Evolutionary conservation across 2,888 invertebrate genomes (phyloP), one percentile per base, ranked within the genome.

Genomic region (Scaptomyza tumidula): DNA sequence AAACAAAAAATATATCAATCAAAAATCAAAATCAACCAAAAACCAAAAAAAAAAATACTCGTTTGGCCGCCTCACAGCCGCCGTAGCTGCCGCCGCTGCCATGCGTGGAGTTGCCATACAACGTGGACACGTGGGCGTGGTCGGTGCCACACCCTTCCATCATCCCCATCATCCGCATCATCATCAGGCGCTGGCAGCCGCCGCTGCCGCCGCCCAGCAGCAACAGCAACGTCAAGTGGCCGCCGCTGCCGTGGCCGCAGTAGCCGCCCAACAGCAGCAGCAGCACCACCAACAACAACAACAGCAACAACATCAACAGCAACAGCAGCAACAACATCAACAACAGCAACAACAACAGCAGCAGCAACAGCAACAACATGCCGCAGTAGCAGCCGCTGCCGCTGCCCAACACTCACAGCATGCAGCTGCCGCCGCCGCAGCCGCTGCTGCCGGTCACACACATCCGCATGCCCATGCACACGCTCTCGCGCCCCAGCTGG

Each of bases 61-160:
- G 71, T 79, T 82, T 87, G 69, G 66, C 74, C 68, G 72, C 69
- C 77, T 78, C 73, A 74, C 78, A 89, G 89, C 90, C 73, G 88
- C 90, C 78, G 88, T 90, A 71, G 87, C 89, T 70, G 93, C 94
- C 94, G 96, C 95, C 90, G 96, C 96, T 91, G 96, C 96, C 85
- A 93, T 97, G 90, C 94, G 97, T 91, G 97, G 97, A 88, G 96
- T 96, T 86, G 96, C 97, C 78, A 95, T 97, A 89, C 96, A 97
- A 91, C 94, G 96, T 89, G 96, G 91, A 79, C 90, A 89, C 64
- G 82, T 90, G 79, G 96, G 88, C 93, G 96, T 91, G 94, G 95
- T 89, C 89, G 93, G 80, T 81, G 94, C 94, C 70, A 93, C 89
- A 55, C 88, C 90, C 72, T 91, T 89, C 75, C 85, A 85, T 76